Conservation (phyloP, 2,888 invertebrate species). For the Hydropsyche betteni region DNA sequence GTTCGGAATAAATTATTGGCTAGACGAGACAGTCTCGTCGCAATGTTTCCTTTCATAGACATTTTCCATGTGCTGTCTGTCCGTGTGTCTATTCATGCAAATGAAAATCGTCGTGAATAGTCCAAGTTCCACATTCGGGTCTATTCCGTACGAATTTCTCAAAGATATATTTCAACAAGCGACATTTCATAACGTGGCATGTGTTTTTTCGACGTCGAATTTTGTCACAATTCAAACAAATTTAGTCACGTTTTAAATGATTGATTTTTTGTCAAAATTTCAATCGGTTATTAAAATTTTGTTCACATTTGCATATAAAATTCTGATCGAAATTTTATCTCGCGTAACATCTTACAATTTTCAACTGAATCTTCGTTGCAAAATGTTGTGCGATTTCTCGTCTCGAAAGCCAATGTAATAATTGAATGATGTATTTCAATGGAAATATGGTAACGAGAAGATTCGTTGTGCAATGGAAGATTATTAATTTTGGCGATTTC, state of each 20-base stretch:
- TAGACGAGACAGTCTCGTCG: not conserved
- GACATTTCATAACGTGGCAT: constrained; percentile 16
- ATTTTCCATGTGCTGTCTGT: not conserved
- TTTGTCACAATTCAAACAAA: not conserved
- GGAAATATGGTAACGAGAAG: no score
- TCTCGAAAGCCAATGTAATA: no score
- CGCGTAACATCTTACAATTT: no score
- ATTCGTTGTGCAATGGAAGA: no score
- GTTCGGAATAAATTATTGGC: constrained; percentile 10
- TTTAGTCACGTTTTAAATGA: not conserved
- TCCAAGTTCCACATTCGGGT: not conserved
- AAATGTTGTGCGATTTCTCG: no score
- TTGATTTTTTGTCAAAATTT: not conserved
- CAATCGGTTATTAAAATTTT: no score
- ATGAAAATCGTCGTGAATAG: constrained; percentile 15
- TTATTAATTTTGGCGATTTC: not conserved
- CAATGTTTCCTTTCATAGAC: not conserved
- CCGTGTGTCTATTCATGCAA: not conserved
- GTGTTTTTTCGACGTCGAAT: not conserved
- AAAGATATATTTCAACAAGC: constrained; percentile 3
- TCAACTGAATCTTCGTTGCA: no score
- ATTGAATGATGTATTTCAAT: no score
- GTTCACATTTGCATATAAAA: no score
- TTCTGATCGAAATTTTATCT: no score
- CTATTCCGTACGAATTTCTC: constrained; percentile 12